Percentiles rank a stretch among this genome's conserved stretches.
Conservation (phyloP, 1,140 invertebrate genomes). For the Drosophila insularis region DNA sequence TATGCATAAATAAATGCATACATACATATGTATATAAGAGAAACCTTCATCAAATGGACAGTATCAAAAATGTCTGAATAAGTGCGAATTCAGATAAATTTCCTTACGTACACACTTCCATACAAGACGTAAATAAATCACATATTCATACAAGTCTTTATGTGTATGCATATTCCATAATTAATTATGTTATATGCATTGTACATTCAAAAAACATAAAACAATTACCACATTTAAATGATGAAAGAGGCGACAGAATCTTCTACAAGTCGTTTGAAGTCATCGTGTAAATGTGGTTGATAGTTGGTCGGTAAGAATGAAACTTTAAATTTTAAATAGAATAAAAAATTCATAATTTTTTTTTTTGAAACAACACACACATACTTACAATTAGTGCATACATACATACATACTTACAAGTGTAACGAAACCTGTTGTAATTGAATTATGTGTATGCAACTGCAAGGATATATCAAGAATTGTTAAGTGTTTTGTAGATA, state of each 20-base stretch:
- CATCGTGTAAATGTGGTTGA: not conserved
- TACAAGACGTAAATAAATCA: not conserved
- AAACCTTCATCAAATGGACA: not conserved
- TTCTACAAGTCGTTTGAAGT: too few relatives aligned
- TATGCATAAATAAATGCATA: slow-evolving; percentile 4
- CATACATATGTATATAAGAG: slow-evolving; percentile 9
- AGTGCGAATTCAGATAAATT: not conserved
- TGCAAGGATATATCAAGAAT: slow-evolving; percentile 13
- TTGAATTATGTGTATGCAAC: slow-evolving; percentile 7
- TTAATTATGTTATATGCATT: not conserved
- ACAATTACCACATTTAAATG: slow-evolving; percentile 41
- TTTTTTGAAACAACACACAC: slow-evolving; percentile 6
- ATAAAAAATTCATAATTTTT: slow-evolving; percentile 3
- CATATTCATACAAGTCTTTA: slow-evolving; percentile 15
- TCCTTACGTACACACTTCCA: slow-evolving; percentile 9
- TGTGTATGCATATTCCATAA: slow-evolving; percentile 31
- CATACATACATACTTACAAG: slow-evolving; percentile 5
- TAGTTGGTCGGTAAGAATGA: slow-evolving; percentile 6
- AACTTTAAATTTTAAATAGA: slow-evolving; percentile 7
- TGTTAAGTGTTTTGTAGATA: slow-evolving; percentile 20
- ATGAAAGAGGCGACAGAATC: not conserved
- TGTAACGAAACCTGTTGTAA: slow-evolving; percentile 7
- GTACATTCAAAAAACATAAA: slow-evolving; percentile 13
- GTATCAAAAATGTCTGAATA: slow-evolving; percentile 2
- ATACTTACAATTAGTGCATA: not conserved